Evolutionary conservation across 2,888 invertebrate species (phyloP), one percentile per base, ranked within the genome.

Genomic region (Strigamia crassipes): DNA sequence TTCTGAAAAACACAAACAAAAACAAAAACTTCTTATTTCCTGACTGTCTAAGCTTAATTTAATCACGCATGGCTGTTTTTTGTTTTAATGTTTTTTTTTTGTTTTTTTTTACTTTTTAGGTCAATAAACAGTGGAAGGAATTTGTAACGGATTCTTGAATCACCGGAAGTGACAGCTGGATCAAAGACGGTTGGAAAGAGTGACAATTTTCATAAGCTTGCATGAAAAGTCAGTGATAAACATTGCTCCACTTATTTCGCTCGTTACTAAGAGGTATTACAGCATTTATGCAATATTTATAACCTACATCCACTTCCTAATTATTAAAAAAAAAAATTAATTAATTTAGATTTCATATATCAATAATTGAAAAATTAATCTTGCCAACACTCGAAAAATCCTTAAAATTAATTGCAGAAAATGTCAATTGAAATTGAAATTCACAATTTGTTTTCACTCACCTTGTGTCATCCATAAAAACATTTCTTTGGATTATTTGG

Each of bases 81-180:
- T 27, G 1, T 27, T 27, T 2, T n/a, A n/a, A n/a, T n/a, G n/a
- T n/a, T 2, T 27, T 1, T 27, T 27, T 2, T 27, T 27, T 27
- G 1, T 27, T 27, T 27, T 27, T 2, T 1, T 51, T 51, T 56
- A n/a, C 21, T 56, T 56, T 56, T 56, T 56, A 56, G 56, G 56
- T 56, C 56, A 56, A 56, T 56, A 56, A 56, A 56, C 56, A 56
- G 56, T 18, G 18, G 18, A n/a, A 56, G 18, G 56, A 56, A 56
- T 56, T 56, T 56, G 56, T 56, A 56, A 56, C 56, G 56, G 56
- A 56, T 56, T 56, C 56, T 56, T 56, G 56, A 18, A n/a, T 56
- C 4, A 56, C 56, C 56, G 56, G 56, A 56, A 56, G 18, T 56
- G 56, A 56, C 56, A 56, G 56, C 15, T 56, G 56, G 56, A 18